Percentiles rank a stretch among this genome's conserved stretches.
These are phyloP conservation scores for Drosophila tani DNA, from an alignment of 1,140 invertebrate species.

Conservation along the genomic window DNA sequence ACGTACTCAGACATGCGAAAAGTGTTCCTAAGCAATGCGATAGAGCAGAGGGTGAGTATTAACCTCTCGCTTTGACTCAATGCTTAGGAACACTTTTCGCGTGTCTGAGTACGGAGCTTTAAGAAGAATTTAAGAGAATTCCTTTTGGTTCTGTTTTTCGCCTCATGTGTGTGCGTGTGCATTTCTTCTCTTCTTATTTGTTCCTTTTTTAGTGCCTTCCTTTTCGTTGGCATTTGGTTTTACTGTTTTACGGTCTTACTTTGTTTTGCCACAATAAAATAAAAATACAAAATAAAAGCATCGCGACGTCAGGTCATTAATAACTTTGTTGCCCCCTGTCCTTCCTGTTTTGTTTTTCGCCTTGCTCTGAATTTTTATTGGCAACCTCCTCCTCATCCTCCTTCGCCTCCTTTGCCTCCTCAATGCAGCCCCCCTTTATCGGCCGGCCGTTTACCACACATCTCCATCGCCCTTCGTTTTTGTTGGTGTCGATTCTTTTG, in stretches of 20 bases:
- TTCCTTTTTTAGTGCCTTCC: slow-evolving; percentile 13
- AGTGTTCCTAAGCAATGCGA: too few species aligned
- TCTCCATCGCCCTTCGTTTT: slow-evolving; percentile 49
- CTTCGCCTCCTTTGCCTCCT: slow-evolving; percentile 8
- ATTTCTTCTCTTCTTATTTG: slow-evolving; percentile 4
- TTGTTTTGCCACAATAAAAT: slow-evolving; percentile 16
- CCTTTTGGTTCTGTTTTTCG: slow-evolving; percentile 8
- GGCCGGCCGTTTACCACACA: slow-evolving; percentile 7
- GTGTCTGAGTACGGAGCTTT: too few species aligned
- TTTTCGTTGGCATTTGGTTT: slow-evolving; percentile 5
- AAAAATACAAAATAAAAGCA: slow-evolving; percentile 24
- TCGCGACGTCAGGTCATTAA: slow-evolving; percentile 64
- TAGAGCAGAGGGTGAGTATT: too few species aligned
- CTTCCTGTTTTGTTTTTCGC: slow-evolving; percentile 65
- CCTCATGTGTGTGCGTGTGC: not conserved
- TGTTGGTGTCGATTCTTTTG: slow-evolving; percentile 23
- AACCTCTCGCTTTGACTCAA: too few species aligned
- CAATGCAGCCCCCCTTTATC: slow-evolving; percentile 8
- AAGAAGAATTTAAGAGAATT: not conserved
- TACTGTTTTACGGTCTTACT: slow-evolving; percentile 2
- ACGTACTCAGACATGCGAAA: too few species aligned
- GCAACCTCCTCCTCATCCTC: slow-evolving; percentile 28
- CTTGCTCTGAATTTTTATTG: slow-evolving; percentile 79
- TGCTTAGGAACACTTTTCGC: too few species aligned
- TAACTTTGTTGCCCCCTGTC: slow-evolving; percentile 80